A percentile compares a stretch with the other conserved stretches of the same genome.
Conservation (phyloP, 2,113 vertebrate genomes). For the Pomatorhinus ruficollis region DNA sequence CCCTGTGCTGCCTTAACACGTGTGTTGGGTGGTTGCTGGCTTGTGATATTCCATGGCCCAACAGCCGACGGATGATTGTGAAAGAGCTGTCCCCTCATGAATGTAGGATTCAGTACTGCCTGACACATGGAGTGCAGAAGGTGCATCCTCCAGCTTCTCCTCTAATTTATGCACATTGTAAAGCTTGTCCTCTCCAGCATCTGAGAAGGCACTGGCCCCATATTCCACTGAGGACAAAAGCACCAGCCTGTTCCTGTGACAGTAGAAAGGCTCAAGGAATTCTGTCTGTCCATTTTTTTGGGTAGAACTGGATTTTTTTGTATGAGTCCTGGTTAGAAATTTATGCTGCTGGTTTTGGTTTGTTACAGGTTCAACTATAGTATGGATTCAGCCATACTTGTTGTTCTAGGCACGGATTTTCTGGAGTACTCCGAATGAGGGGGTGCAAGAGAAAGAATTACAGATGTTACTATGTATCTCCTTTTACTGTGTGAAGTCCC, state of each 20-base stretch:
- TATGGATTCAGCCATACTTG: neutral
- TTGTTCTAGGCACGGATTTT: neutral
- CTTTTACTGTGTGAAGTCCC: neutral
- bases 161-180: neutral
- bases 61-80: neutral
- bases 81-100: neutral
- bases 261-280: neutral
- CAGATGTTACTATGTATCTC: neutral
- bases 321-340: neutral
- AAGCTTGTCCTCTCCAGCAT: neutral
- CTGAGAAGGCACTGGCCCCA: neutral
- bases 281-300: neutral
- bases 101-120: neutral
- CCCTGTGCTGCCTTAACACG: neutral
- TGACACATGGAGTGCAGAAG: neutral
- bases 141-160: neutral
- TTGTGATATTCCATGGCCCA: neutral
- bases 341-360: neutral
- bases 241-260: neutral
- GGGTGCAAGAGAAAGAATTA: neutral
- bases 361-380: neutral
- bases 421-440: neutral
- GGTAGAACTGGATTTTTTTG: neutral
- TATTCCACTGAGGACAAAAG: neutral
- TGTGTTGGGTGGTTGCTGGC: neutral